phyloP scores from a whole-genome alignment of 2,797 vertebrate genomes.

The Lindbergichthys nudifrons region DNA sequence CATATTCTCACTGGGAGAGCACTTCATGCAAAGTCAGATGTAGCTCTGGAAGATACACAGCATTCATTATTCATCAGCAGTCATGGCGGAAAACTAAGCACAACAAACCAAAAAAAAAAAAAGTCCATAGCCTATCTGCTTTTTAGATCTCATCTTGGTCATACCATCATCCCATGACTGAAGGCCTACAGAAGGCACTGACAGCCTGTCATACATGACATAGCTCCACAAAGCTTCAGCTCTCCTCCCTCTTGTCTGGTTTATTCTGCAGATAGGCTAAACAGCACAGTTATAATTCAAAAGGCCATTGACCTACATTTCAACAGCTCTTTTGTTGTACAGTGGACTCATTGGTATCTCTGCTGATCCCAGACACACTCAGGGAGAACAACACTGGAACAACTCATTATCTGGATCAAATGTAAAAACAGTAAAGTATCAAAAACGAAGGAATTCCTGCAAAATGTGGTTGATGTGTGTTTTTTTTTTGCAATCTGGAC shows the following conservation, averaged over 20 bases:
- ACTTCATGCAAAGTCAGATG: slow-evolving; percentile 27
- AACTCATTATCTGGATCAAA: slow-evolving; percentile 1
- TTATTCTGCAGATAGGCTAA: slow-evolving; percentile 38
- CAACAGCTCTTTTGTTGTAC: slow-evolving; percentile 70
- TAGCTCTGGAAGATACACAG: not conserved
- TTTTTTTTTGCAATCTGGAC: not conserved
- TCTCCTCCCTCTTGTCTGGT: slow-evolving; percentile 23
- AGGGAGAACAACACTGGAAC: slow-evolving; percentile 1
- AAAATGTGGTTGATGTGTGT: not conserved
- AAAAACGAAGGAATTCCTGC: not conserved
- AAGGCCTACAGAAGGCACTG: slow-evolving; percentile 5
- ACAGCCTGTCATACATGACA: slow-evolving; percentile 50
- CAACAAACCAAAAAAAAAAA: not conserved
- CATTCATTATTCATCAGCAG: slow-evolving; percentile 43
- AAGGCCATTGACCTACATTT: slow-evolving; percentile 74
- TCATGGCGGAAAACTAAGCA: not conserved
- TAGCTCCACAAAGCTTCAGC: slow-evolving; percentile 20
- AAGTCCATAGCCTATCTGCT: not conserved
- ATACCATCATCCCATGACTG: slow-evolving; percentile 1
- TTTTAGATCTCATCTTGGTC: slow-evolving; percentile 19
- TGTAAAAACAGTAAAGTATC: not conserved
- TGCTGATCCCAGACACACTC: slow-evolving; percentile 51
- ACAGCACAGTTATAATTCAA: slow-evolving; percentile 64
- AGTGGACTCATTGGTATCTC: slow-evolving; percentile 45
- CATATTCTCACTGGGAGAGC: slow-evolving; percentile 60